Conservation (phyloP, 2,888 invertebrate species). For the Metopia argyrocephala region DNA sequence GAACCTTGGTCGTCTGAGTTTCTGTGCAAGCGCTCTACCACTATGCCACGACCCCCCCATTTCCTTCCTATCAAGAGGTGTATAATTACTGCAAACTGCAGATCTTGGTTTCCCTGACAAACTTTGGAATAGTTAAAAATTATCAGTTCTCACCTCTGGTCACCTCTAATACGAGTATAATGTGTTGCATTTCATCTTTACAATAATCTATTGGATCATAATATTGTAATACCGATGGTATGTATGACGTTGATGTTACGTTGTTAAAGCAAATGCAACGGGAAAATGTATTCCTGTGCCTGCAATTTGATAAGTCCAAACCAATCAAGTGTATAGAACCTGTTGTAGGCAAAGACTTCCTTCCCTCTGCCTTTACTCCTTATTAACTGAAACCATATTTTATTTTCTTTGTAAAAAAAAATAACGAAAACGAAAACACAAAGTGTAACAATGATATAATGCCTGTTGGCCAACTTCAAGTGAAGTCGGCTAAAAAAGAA, state of each 20-base stretch:
- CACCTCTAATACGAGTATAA: neutral
- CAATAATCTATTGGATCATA: neutral
- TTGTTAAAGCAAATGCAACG: constrained; percentile 31
- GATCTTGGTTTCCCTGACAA: too few species aligned
- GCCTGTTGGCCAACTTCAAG: constrained; percentile 40
- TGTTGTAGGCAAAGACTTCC: neutral
- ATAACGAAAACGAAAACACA: neutral
- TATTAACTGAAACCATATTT: constrained; percentile 26
- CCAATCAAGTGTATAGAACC: neutral
- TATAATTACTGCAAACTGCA: too few species aligned
- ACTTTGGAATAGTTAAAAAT: too few species aligned
- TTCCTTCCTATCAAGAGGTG: too few species aligned
- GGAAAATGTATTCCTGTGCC: constrained; percentile 3
- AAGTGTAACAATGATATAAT: constrained; percentile 64
- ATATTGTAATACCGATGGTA: too few species aligned
- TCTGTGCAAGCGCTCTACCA: too few species aligned
- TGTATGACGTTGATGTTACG: constrained; percentile 10
- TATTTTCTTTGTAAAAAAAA: neutral
- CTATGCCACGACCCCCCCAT: too few species aligned
- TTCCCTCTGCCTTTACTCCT: neutral
- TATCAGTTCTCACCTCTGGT: too few species aligned
- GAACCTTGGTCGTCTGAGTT: too few species aligned
- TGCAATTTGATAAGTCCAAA: constrained; percentile 35
- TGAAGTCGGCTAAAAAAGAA: constrained; percentile 49
- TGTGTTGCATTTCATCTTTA: too few species aligned